phyloP scores from a whole-genome alignment of 2,888 invertebrate species.

The Melanargia galathea region DNA sequence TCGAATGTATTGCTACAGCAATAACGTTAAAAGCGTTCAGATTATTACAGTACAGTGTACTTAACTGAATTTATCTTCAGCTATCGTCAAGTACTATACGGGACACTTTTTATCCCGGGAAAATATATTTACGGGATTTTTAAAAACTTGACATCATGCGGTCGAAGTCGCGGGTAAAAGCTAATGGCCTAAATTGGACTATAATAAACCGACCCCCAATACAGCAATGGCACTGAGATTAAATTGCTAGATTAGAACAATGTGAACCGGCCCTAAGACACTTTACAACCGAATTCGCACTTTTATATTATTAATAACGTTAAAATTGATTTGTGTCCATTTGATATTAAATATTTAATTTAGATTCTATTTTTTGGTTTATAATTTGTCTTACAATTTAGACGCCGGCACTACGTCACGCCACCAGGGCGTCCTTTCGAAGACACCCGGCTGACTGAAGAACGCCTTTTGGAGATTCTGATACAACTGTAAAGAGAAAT shows the following conservation, averaged over 20 bases:
- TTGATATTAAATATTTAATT: slow-evolving; percentile 6
- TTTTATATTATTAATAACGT: not conserved
- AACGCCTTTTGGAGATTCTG: slow-evolving; percentile 88
- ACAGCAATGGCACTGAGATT: too few relatives aligned
- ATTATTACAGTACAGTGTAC: too few relatives aligned
- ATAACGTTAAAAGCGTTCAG: too few relatives aligned
- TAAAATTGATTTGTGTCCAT: slow-evolving; percentile 4
- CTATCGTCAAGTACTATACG: too few relatives aligned
- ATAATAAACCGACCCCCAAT: too few relatives aligned
- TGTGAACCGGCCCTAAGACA: not conserved
- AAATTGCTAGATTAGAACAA: not conserved
- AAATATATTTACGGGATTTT: too few relatives aligned
- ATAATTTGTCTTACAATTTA: slow-evolving; percentile 55
- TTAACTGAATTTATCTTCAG: too few relatives aligned
- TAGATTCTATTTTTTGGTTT: slow-evolving; percentile 6
- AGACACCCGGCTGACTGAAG: slow-evolving; percentile 85
- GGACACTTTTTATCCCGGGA: too few relatives aligned
- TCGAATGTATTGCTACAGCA: too few relatives aligned
- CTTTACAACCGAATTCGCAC: not conserved
- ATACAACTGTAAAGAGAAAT: slow-evolving; percentile 80
- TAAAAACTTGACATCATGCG: too few relatives aligned
- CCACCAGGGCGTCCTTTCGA: slow-evolving; percentile 90
- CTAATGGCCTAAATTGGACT: too few relatives aligned
- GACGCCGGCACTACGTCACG: slow-evolving; percentile 62
- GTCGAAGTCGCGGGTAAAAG: too few relatives aligned